A percentile compares a stretch with the other conserved stretches of the same genome.
phyloP scores from a whole-genome alignment of 2,797 vertebrate genomes.

The Intellagama lesueurii region DNA sequence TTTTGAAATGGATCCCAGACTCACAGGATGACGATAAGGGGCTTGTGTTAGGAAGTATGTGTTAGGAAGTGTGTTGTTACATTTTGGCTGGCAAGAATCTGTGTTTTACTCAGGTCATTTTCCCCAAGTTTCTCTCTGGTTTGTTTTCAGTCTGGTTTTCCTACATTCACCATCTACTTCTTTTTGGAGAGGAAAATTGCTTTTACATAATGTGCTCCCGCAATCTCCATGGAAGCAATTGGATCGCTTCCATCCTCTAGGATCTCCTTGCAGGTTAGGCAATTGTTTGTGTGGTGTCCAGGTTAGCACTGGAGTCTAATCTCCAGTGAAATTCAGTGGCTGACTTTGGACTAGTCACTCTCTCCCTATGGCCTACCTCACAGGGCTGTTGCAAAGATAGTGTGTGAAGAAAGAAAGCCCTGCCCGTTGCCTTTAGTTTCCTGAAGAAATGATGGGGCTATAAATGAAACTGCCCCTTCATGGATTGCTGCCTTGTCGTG shows the following conservation, averaged over 20 bases:
- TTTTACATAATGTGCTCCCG: slow-evolving; percentile 14
- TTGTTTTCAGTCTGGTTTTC: slow-evolving; percentile 26
- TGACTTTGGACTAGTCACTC: not conserved
- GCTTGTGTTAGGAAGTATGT: not conserved
- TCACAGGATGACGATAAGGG: slow-evolving; percentile 8
- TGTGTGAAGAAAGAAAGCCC: not conserved
- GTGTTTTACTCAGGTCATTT: slow-evolving; percentile 10
- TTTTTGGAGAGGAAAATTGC: slow-evolving; percentile 23
- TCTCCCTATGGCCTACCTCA: not conserved
- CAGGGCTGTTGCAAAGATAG: too few relatives aligned
- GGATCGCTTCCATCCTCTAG: not conserved
- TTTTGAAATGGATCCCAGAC: slow-evolving; percentile 45
- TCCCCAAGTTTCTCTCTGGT: not conserved
- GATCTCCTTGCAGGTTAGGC: not conserved
- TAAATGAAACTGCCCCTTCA: not conserved
- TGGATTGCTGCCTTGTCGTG: too few relatives aligned
- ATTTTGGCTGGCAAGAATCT: slow-evolving; percentile 39
- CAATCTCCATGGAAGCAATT: not conserved
- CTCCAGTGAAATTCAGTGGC: not conserved
- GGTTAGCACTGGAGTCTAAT: not conserved
- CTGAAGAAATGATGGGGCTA: not conserved
- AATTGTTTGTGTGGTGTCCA: not conserved
- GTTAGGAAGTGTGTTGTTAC: slow-evolving; percentile 5
- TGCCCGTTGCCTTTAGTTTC: not conserved
- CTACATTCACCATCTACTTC: not conserved